Percentiles rank a stretch among this genome's conserved stretches.
Conservation (phyloP, 2,797 vertebrate species). For the Myotis planiceps region DNA sequence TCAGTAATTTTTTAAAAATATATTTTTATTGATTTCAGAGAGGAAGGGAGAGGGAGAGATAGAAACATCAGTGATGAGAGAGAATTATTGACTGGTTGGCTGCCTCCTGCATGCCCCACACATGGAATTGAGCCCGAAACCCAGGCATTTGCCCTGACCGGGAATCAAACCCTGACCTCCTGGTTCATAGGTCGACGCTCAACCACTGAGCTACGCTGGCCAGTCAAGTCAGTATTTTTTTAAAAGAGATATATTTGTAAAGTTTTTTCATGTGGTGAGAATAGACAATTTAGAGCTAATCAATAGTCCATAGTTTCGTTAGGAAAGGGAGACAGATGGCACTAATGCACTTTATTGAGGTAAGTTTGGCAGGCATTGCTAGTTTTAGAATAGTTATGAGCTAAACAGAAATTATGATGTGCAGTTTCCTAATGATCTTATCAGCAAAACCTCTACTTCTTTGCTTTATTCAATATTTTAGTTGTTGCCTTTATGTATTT, state of each 20-base stretch:
- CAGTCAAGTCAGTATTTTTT: conserved; percentile 40
- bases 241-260: neutral
- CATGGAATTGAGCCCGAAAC: too few species aligned
- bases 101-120: too few species aligned
- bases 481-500: conserved; percentile 22
- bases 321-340: conserved; percentile 60
- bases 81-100: too few species aligned
- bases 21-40: too few species aligned
- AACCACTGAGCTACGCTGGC: too few species aligned
- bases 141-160: too few species aligned
- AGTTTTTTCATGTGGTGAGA: conserved; percentile 3
- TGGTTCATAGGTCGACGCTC: too few species aligned
- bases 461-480: conserved; percentile 15
- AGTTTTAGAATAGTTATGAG: conserved; percentile 54
- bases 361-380: conserved; percentile 54
- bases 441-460: conserved; percentile 6
- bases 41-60: too few species aligned
- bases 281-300: conserved; percentile 66
- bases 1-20: neutral
- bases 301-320: conserved; percentile 63
- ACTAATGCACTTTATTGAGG: conserved; percentile 53
- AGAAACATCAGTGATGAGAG: too few species aligned
- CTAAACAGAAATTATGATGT: conserved; percentile 50
- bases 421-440: conserved; percentile 14
- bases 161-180: too few species aligned